Evolutionary conservation across 2,113 vertebrate species (phyloP).

Genomic region (Fulmarus glacialis): DNA sequence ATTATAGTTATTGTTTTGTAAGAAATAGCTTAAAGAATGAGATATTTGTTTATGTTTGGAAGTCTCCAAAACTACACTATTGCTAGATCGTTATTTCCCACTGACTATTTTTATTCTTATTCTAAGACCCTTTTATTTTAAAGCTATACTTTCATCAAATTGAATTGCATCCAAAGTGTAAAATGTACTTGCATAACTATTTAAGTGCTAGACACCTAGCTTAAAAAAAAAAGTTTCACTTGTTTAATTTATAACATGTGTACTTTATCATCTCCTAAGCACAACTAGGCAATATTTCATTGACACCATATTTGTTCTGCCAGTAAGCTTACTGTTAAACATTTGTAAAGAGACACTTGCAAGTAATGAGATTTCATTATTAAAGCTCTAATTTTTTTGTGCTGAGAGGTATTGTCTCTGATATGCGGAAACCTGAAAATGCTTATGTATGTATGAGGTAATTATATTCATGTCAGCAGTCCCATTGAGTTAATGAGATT

Average conservation of each 20-base stretch:
- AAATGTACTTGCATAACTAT: background rate
- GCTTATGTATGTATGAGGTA: constrained; percentile 14
- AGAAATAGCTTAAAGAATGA: background rate
- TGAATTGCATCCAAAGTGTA: background rate
- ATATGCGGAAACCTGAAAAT: background rate
- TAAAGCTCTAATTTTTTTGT: background rate
- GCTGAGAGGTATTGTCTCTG: background rate
- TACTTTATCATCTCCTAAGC: background rate
- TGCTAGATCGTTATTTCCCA: background rate
- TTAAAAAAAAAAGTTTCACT: background rate
- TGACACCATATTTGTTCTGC: background rate
- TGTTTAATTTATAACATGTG: background rate
- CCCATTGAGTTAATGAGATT: constrained; percentile 39
- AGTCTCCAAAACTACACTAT: background rate
- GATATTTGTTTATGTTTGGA: background rate
- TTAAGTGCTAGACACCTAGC: background rate
- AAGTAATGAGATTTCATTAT: constrained; percentile 41
- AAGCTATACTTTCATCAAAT: background rate
- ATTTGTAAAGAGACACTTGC: background rate
- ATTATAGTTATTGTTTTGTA: background rate
- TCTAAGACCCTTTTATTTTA: background rate
- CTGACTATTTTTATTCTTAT: background rate
- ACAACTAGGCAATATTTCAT: background rate
- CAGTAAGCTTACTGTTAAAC: background rate
- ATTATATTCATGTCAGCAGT: constrained; percentile 29